These are phyloP conservation scores for Amiota mariae DNA, from an alignment of 2,888 invertebrate genomes.

Conservation along the genomic window DNA sequence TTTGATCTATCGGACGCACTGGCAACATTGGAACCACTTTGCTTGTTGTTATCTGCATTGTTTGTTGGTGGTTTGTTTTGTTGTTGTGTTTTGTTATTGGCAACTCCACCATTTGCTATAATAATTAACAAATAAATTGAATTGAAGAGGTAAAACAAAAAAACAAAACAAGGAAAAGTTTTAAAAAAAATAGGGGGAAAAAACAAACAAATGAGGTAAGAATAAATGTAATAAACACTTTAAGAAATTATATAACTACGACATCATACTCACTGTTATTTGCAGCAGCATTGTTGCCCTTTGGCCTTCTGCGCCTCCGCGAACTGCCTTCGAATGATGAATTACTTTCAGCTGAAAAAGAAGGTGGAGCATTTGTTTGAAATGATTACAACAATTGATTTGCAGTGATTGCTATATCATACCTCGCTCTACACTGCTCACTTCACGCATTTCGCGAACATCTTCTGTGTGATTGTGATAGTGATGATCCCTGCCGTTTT, in stretches of 20 bases:
- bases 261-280: conserved; percentile 72
- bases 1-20: conserved; percentile 62
- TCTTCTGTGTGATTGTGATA: conserved; percentile 71
- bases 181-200: neutral
- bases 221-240: too few relatives aligned
- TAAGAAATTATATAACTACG: conserved; percentile 23
- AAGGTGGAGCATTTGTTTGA: neutral
- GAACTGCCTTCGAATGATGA: conserved; percentile 73
- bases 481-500: conserved; percentile 70
- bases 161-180: too few relatives aligned
- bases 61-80: conserved; percentile 68
- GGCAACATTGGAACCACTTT: conserved; percentile 58
- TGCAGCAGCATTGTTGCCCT: conserved; percentile 68
- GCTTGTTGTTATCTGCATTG: conserved; percentile 65
- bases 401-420: conserved; percentile 36
- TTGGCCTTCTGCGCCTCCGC: conserved; percentile 72
- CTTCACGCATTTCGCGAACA: conserved; percentile 70
- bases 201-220: too few relatives aligned
- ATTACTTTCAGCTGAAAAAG: conserved; percentile 71
- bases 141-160: conserved; percentile 15
- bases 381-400: conserved; percentile 25
- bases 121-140: conserved; percentile 24
- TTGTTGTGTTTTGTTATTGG: conserved; percentile 70
- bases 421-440: conserved; percentile 73
- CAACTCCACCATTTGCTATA: conserved; percentile 71